Evolutionary conservation across 2,888 invertebrate species (phyloP), one percentile per base, ranked within the genome.

Genomic region (Pterostichus niger): DNA sequence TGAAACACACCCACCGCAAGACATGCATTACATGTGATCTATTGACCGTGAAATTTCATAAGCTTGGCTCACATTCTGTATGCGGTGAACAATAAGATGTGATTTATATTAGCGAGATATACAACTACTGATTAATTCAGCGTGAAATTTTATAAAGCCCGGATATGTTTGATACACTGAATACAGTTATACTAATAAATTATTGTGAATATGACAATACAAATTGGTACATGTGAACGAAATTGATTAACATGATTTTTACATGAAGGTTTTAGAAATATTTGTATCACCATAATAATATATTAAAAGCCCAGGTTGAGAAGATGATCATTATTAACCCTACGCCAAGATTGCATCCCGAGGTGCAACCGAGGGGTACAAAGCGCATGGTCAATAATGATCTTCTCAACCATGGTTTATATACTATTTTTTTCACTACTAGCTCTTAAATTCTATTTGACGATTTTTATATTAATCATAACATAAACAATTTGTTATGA

Each of bases 61-160:
- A 64, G 64, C 33, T 33, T 35, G 64, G 35, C 13, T 33, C 35
- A 64, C 64, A 64, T 64, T 64, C 6, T 35, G 10, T 64, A 33
- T 33, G 64, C 64, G 35, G 33, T 33, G 31, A 24, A 59, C 64
- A 64, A 64, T 64, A 64, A 64, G 33, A 64, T 13, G 33, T 64
- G 64, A 64, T 64, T 64, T 64, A 64, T 64, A 13, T 35, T 35
- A 33, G 33, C 35, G 31, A n/a, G 64, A 64, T 64, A 64, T 13
- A 31, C 24, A 9, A 64, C 31, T 13, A 11, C 64, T 35, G 64
- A 64, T 64, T 64, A 64, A 64, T 64, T 35, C 40, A 11, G 31
- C 64, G 35, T 31, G 33, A 64, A 64, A 64, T 64, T 64, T 64
- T 64, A 64, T 64, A 64, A 64, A 64, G 64, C 64, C 33, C 64